Conservation (phyloP, 2,888 invertebrate genomes). For the Polylopha cassiicola region DNA sequence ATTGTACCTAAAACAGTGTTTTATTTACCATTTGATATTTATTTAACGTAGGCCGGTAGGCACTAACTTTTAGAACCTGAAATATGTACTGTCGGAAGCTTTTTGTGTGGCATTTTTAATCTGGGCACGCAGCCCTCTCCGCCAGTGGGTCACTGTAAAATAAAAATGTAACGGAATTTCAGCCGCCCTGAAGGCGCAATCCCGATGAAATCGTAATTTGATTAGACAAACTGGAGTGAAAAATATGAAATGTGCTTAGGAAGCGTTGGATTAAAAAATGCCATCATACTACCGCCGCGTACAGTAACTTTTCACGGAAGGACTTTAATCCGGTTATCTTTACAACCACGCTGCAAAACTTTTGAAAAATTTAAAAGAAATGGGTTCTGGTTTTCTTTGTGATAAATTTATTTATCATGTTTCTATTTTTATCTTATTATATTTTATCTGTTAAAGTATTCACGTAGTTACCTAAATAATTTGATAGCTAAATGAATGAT, state of each 20-base stretch:
- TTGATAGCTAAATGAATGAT: no score
- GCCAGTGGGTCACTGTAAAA: conserved; percentile 5
- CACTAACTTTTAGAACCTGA: conserved; percentile 16
- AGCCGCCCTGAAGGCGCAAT: conserved; percentile 8
- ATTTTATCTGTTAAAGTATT: no score
- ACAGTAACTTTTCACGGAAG: background rate
- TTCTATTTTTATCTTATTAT: no score
- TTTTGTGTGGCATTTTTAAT: conserved; percentile 23
- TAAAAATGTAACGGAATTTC: conserved; percentile 5
- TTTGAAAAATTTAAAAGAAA: no score
- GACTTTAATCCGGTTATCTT: no score
- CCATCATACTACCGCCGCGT: background rate
- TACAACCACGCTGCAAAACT: no score
- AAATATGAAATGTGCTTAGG: conserved; percentile 14
- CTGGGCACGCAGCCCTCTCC: conserved; percentile 3
- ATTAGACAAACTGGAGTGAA: conserved; percentile 17
- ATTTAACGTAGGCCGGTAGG: no score
- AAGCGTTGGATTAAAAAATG: conserved; percentile 8
- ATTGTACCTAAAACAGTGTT: no score
- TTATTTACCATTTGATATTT: no score
- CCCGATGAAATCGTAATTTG: conserved; percentile 17
- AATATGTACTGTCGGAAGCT: conserved; percentile 7
- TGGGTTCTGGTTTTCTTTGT: no score
- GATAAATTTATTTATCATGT: no score
- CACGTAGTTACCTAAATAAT: no score